Evolutionary conservation across 2,888 invertebrate genomes (phyloP).

Genomic region (Lepeophtheirus nordmannii): DNA sequence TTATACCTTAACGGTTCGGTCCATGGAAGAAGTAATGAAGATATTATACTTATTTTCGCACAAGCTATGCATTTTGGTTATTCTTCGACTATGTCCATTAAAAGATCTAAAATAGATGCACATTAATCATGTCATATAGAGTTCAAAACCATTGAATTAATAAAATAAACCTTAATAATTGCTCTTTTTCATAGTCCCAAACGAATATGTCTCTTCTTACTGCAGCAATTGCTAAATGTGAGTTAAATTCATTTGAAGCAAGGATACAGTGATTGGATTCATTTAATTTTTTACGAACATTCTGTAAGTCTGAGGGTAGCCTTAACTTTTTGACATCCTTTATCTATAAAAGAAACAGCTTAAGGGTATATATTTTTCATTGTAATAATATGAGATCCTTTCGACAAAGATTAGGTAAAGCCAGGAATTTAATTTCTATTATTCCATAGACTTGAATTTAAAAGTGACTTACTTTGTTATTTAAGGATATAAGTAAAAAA

Average conservation of each 20-base stretch:
- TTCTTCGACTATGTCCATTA: conserved; percentile 1
- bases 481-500: not conserved
- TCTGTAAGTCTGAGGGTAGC: conserved; percentile 3
- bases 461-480: not conserved
- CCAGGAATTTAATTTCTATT: too few species aligned
- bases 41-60: conserved; percentile 1
- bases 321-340: not conserved
- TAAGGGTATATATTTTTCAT: not conserved
- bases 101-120: conserved; percentile 6
- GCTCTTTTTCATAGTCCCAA: conserved; percentile 5
- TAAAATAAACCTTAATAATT: conserved; percentile 4
- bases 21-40: conserved; percentile 9
- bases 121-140: not conserved
- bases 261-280: conserved; percentile 9
- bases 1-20: conserved; percentile 5
- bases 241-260: not conserved
- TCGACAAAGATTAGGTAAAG: too few species aligned
- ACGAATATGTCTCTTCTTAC: conserved; percentile 18
- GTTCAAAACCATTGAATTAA: not conserved
- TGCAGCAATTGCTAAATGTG: conserved; percentile 2
- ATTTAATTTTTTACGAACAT: conserved; percentile 9
- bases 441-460: too few species aligned
- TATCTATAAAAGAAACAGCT: not conserved
- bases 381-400: not conserved
- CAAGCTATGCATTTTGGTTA: not conserved